These are phyloP conservation scores for human (Homo sapiens) DNA, from an alignment of 2,113 vertebrate species.

Conservation along the genomic window DNA sequence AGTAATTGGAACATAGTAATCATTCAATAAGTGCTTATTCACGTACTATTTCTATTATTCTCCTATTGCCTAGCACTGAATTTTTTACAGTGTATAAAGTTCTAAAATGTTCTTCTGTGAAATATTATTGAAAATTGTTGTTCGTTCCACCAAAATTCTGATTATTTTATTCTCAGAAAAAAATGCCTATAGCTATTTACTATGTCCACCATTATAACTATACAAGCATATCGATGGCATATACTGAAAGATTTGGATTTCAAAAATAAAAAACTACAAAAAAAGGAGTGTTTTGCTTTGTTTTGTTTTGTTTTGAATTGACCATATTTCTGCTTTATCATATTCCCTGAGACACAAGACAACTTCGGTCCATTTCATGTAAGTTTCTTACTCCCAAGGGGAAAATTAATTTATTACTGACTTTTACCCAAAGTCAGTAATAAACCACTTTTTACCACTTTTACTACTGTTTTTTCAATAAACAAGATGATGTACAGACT, in stretches of 20 bases:
- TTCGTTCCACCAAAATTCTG: background rate
- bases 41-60: background rate
- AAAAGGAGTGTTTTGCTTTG: background rate
- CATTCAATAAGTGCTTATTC: background rate
- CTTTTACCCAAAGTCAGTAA: background rate
- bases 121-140: background rate
- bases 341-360: background rate
- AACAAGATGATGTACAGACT: background rate
- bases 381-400: background rate
- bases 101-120: background rate
- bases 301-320: background rate
- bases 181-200: background rate
- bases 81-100: background rate
- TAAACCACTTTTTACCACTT: no score
- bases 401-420: background rate
- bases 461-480: background rate
- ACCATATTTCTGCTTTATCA: background rate
- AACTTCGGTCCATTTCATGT: background rate
- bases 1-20: background rate
- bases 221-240: background rate
- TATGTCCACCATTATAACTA: background rate
- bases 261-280: background rate
- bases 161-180: background rate
- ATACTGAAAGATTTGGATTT: background rate
- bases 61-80: background rate